phyloP scores from a whole-genome alignment of 2,113 vertebrate genomes.

The Hipposideros armiger region DNA sequence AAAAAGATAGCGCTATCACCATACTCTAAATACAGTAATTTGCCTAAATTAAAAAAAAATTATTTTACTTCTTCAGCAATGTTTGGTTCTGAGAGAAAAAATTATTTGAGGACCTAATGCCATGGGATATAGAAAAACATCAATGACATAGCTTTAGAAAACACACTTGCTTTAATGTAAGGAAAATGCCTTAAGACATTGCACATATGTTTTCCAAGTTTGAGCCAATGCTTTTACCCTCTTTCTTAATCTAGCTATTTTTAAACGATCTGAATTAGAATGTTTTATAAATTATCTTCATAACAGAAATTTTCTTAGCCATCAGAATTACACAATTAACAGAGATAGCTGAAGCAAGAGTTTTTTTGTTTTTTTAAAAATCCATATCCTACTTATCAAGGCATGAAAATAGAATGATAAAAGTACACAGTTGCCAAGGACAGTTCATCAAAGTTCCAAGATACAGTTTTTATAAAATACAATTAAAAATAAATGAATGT shows the following conservation, averaged over 20 bases:
- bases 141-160: neutral
- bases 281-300: neutral
- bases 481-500: neutral
- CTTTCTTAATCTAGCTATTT: neutral
- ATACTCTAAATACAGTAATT: neutral
- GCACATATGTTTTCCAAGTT: neutral
- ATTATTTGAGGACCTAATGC: neutral
- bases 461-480: neutral
- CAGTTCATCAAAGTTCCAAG: neutral
- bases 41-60: neutral
- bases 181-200: neutral
- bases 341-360: neutral
- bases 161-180: neutral
- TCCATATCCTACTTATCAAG: neutral
- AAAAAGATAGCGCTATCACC: neutral
- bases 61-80: neutral
- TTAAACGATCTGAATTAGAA: neutral
- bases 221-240: neutral
- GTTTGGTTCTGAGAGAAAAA: neutral
- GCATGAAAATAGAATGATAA: neutral
- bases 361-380: neutral
- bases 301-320: constrained; percentile 11
- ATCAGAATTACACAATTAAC: constrained; percentile 5
- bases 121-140: neutral
- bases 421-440: neutral